phyloP scores from a whole-genome alignment of 2,888 invertebrate genomes.

The Tillus elongatus region DNA sequence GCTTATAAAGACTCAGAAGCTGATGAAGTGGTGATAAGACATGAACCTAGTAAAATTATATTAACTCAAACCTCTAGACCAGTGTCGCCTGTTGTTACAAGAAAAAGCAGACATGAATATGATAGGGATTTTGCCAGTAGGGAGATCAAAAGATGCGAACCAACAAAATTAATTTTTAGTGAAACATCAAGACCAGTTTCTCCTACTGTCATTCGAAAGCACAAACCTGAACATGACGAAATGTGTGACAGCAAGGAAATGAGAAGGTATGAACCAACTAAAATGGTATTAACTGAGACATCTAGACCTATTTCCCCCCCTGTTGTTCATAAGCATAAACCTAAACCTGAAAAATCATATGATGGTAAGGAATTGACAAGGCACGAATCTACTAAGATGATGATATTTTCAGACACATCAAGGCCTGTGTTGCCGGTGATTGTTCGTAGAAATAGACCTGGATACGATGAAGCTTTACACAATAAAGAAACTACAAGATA shows the following conservation, averaged over 20 bases:
- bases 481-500: background rate
- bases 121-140: conserved; percentile 14
- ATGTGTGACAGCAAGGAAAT: too few species aligned
- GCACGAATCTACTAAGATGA: conserved; percentile 18
- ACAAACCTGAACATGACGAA: too few species aligned
- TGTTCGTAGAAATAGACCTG: conserved; percentile 19
- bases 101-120: conserved; percentile 27
- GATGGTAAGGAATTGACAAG: too few species aligned
- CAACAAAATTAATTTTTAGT: conserved; percentile 17
- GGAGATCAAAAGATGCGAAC: background rate
- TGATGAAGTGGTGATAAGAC: too few species aligned
- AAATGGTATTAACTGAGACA: conserved; percentile 2
- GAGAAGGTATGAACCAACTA: conserved; percentile 12
- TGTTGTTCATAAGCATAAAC: conserved; percentile 26
- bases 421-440: conserved; percentile 27
- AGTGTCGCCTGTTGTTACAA: conserved; percentile 39
- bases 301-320: conserved; percentile 37
- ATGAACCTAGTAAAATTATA: conserved; percentile 49
- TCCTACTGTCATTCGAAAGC: conserved; percentile 23
- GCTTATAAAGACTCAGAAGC: background rate
- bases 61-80: conserved; percentile 44
- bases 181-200: conserved; percentile 27
- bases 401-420: conserved; percentile 24
- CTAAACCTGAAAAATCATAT: conserved; percentile 19
- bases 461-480: conserved; percentile 33